Conservation (phyloP, 2,888 invertebrate species). For the Tanytarsus gracilentus region DNA sequence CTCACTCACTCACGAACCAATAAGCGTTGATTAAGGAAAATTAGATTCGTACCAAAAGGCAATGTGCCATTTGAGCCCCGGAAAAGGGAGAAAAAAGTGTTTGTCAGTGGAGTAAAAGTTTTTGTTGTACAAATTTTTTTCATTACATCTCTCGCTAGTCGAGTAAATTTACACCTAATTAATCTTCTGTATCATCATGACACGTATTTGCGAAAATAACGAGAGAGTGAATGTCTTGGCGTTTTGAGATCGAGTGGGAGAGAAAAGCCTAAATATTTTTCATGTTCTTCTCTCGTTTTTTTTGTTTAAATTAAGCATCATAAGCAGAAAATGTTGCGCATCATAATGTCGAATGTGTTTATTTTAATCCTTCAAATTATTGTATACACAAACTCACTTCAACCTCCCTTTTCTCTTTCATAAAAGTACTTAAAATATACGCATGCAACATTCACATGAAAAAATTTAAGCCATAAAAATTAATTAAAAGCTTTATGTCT, state of each 20-base stretch:
- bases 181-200: slow-evolving; percentile 10
- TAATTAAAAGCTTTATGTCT: slow-evolving; percentile 23
- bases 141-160: too few species aligned
- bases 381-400: neutral
- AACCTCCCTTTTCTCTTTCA: neutral
- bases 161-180: slow-evolving; percentile 10
- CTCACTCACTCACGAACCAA: slow-evolving; percentile 1
- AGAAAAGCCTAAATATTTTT: neutral
- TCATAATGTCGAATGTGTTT: neutral
- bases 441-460: neutral
- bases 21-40: slow-evolving; percentile 2
- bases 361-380: neutral
- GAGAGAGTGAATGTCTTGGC: neutral
- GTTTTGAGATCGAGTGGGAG: neutral
- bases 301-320: neutral
- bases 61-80: neutral
- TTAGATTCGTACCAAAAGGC: neutral
- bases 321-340: neutral
- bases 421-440: neutral
- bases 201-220: neutral
- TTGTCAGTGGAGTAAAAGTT: neutral
- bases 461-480: slow-evolving; percentile 1
- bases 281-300: neutral
- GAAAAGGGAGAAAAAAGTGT: neutral
- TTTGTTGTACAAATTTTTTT: too few species aligned